Evolutionary conservation across 2,797 vertebrate species (phyloP).

Genomic region (Chaunax sp.): DNA sequence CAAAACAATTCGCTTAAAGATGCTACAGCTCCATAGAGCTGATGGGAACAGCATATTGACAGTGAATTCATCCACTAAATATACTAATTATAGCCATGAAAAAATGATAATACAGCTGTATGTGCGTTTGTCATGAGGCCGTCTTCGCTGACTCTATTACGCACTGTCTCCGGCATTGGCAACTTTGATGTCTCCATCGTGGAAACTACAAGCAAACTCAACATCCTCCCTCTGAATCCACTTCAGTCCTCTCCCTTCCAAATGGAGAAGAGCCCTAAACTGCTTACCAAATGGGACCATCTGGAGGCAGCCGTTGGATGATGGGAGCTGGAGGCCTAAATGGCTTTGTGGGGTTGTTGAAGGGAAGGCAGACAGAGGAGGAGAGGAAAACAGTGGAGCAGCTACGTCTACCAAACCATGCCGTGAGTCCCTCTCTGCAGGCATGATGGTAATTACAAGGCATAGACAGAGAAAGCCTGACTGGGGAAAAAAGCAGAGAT

Average conservation of each 20-base stretch:
- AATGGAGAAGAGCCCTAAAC: conserved; percentile 67
- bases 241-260: conserved; percentile 61
- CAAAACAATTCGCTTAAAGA: background rate
- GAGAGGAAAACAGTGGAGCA: conserved; percentile 37
- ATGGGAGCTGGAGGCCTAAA: conserved; percentile 65
- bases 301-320: conserved; percentile 77
- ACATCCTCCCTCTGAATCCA: conserved; percentile 60
- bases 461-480: conserved; percentile 60
- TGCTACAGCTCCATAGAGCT: background rate
- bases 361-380: conserved; percentile 39
- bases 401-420: conserved; percentile 63
- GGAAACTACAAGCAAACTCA: conserved; percentile 56
- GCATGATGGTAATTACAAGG: conserved; percentile 83
- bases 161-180: conserved; percentile 35
- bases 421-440: conserved; percentile 65
- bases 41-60: too few relatives aligned
- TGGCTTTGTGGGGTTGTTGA: conserved; percentile 56
- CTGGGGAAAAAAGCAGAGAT: conserved; percentile 68
- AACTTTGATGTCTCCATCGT: conserved; percentile 65
- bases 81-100: background rate
- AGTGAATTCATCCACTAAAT: too few relatives aligned
- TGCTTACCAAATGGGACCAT: conserved; percentile 77
- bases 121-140: conserved; percentile 11
- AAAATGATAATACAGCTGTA: too few relatives aligned
- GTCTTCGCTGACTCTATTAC: conserved; percentile 14